phyloP scores from a whole-genome alignment of 2,888 invertebrate species.

The Metalampra italica region DNA sequence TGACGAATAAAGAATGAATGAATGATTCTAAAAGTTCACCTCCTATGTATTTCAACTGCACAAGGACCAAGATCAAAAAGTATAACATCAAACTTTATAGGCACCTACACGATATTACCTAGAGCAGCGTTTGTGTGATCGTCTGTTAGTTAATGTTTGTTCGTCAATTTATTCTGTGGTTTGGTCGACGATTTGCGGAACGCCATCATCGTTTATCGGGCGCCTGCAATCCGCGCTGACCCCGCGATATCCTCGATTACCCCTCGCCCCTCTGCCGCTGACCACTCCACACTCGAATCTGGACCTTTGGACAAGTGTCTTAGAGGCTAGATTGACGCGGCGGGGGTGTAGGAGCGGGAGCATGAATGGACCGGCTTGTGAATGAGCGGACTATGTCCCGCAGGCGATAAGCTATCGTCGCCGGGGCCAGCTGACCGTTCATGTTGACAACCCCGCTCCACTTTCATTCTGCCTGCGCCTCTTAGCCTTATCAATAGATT shows the following conservation, averaged over 20 bases:
- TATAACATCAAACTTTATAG: no score
- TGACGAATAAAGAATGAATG: neutral
- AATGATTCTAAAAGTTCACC: conserved; percentile 1
- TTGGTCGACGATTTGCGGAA: conserved; percentile 44
- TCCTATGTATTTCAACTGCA: neutral
- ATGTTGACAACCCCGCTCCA: conserved; percentile 75
- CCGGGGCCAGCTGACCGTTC: conserved; percentile 71
- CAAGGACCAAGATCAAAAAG: no score
- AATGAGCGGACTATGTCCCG: conserved; percentile 77
- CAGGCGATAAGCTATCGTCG: conserved; percentile 71
- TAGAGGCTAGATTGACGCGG: conserved; percentile 46
- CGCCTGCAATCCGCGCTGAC: conserved; percentile 77
- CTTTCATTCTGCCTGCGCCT: conserved; percentile 58
- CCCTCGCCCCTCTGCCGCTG: conserved; percentile 46
- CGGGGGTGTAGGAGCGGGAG: conserved; percentile 41
- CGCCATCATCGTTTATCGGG: conserved; percentile 65
- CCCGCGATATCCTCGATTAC: conserved; percentile 74
- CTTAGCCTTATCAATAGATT: conserved; percentile 61
- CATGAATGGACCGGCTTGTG: conserved; percentile 75
- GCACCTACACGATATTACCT: no score
- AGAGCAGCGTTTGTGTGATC: no score
- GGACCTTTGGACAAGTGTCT: conserved; percentile 35
- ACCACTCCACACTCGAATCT: conserved; percentile 31
- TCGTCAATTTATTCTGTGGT: conserved; percentile 11
- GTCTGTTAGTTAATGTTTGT: no score